These are phyloP conservation scores for Glossophaga mutica DNA, from an alignment of 2,797 vertebrate genomes.

Conservation along the genomic window DNA sequence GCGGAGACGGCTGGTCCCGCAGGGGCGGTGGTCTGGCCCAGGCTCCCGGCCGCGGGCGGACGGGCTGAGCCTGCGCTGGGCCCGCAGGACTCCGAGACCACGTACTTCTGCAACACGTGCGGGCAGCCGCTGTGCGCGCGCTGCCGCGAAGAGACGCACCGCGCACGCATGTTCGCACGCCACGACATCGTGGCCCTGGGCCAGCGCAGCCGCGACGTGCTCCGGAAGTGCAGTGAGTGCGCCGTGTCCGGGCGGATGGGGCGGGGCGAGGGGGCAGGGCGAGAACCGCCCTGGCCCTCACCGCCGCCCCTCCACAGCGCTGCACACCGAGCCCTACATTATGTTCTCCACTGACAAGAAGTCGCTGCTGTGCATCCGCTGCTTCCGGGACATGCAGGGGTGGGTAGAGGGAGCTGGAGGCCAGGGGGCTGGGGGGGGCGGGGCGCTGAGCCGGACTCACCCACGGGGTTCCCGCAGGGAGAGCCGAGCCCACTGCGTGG, in stretches of 20 bases:
- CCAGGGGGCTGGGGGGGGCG: fast-evolving
- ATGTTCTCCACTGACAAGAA: slow-evolving; percentile 96
- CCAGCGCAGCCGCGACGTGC: slow-evolving; percentile 91
- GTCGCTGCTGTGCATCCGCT: slow-evolving; percentile 97
- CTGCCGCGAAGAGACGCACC: slow-evolving; percentile 93
- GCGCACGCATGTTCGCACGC: slow-evolving; percentile 92
- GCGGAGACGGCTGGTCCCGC: fast-evolving
- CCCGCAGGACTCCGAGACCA: slow-evolving; percentile 88
- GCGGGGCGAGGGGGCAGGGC: fast-evolving
- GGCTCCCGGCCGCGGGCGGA: background rate
- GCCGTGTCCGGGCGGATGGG: fast-evolving
- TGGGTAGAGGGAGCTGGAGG: slow-evolving; percentile 76
- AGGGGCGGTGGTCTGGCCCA: no score
- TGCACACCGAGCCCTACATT: slow-evolving; percentile 94
- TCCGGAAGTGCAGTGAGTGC: slow-evolving; percentile 93
- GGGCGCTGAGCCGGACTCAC: background rate
- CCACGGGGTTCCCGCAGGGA: slow-evolving; percentile 81
- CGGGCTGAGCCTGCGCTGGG: background rate
- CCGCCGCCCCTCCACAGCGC: slow-evolving; percentile 79
- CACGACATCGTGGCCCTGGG: slow-evolving; percentile 94
- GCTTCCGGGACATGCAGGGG: slow-evolving; percentile 97
- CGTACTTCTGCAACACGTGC: slow-evolving; percentile 97
- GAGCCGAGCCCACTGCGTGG: slow-evolving; percentile 94
- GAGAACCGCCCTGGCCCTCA: background rate
- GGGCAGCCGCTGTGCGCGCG: slow-evolving; percentile 91